Conservation (phyloP, 2,113 vertebrate species). For the Elephas maximus region DNA sequence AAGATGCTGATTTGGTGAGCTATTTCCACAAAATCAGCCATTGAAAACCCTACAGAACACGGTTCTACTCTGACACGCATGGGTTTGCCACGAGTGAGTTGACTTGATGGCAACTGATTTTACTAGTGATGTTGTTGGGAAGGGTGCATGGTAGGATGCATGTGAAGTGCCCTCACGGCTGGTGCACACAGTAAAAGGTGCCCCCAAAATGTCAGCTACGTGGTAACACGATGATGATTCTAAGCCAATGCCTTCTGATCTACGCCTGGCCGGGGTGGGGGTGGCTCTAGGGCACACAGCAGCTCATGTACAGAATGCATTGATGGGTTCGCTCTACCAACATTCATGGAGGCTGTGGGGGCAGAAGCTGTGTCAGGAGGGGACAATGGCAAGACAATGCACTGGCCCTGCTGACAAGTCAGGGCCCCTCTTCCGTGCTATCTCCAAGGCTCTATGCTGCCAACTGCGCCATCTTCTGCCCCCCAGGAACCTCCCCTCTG, state of each 20-base stretch:
- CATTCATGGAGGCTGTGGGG: accelerated
- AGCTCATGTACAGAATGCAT: neutral
- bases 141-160: neutral
- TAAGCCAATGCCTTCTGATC: neutral
- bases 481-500: neutral
- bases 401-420: neutral
- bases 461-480: too few relatives aligned
- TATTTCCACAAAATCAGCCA: neutral
- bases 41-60: neutral
- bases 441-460: neutral
- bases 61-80: neutral
- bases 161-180: neutral
- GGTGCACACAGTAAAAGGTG: neutral
- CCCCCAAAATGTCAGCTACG: neutral
- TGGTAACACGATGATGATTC: accelerated
- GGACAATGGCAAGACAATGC: neutral
- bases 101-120: neutral
- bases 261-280: accelerated
- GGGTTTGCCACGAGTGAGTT: neutral
- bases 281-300: neutral
- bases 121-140: neutral
- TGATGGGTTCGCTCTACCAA: neutral
- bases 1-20: too few relatives aligned
- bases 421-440: neutral
- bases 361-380: too few relatives aligned